A percentile compares a stretch with the other conserved stretches of the same genome.
phyloP scores from a whole-genome alignment of 1,140 invertebrate species.

The Papilio polyxenes region DNA sequence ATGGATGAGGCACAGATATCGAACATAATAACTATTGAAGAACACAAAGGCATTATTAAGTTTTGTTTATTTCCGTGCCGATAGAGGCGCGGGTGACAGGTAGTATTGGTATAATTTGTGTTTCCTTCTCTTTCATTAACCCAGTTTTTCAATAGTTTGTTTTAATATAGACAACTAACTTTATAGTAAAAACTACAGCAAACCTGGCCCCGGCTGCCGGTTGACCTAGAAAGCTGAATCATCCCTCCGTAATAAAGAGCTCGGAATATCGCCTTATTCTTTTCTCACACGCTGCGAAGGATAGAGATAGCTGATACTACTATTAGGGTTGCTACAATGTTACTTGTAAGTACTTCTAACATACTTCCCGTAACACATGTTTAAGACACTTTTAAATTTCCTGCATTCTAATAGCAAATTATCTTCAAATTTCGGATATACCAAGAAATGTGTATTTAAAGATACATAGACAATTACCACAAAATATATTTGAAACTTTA shows the following conservation, averaged over 20 bases:
- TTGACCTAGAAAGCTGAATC: conserved; percentile 51
- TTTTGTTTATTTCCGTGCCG: no score
- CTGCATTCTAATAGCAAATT: neutral
- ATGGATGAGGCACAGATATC: no score
- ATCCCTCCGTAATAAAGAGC: conserved; percentile 40
- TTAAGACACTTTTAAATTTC: neutral
- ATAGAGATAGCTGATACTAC: conserved; percentile 10
- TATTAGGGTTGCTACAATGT: neutral
- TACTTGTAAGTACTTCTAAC: neutral
- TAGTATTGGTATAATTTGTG: neutral
- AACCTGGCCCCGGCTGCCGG: conserved; percentile 38
- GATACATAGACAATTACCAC: no score
- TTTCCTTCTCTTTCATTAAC: neutral
- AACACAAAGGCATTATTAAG: no score
- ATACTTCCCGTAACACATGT: neutral
- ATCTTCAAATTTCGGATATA: neutral
- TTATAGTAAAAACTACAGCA: conserved; percentile 41
- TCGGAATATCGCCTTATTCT: conserved; percentile 11
- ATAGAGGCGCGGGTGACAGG: no score
- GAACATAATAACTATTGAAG: no score
- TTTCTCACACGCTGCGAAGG: conserved; percentile 3
- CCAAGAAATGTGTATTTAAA: neutral
- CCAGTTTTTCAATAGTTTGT: neutral
- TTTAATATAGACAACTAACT: neutral
- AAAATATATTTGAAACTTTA: neutral